Evolutionary conservation across 2,797 vertebrate genomes (phyloP).

Genomic region (Craterocephalus amniculus): DNA sequence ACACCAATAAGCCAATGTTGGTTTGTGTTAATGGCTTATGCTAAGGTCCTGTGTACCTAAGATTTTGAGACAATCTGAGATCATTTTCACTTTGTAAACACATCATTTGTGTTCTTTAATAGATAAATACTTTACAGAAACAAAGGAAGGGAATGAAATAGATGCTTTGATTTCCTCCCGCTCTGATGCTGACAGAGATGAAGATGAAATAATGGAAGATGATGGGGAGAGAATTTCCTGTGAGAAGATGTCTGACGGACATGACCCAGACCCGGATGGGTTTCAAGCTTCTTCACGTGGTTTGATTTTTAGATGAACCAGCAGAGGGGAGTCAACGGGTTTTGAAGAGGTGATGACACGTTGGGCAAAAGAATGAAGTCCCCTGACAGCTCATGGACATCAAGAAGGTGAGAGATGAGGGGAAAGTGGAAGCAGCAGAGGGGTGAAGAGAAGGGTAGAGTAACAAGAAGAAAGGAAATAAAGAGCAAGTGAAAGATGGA

Average conservation of each 20-base stretch:
- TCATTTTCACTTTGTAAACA: constrained; percentile 40
- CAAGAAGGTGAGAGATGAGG: constrained; percentile 8
- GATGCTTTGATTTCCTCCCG: constrained; percentile 30
- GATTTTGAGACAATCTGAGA: constrained; percentile 21
- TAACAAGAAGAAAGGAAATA: constrained; percentile 3
- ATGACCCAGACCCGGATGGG: constrained; percentile 6
- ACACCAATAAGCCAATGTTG: constrained; percentile 41
- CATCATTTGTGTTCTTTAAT: constrained; percentile 19
- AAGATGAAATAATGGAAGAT: constrained; percentile 16
- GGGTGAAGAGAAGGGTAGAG: background rate
- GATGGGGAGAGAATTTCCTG: constrained; percentile 1
- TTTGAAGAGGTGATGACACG: constrained; percentile 30
- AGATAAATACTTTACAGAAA: constrained; percentile 23
- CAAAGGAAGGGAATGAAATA: constrained; percentile 8
- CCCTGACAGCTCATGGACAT: constrained; percentile 14
- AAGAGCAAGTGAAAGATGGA: constrained; percentile 34
- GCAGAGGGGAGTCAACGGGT: constrained; percentile 24
- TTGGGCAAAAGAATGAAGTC: constrained; percentile 5
- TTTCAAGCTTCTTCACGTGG: constrained; percentile 19
- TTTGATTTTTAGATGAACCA: constrained; percentile 48
- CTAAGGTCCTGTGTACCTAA: constrained; percentile 17
- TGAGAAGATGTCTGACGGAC: constrained; percentile 26
- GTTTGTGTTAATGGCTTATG: constrained; percentile 47
- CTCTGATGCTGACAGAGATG: constrained; percentile 12
- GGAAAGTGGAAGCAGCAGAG: background rate